These are phyloP conservation scores for Sarotherodon lohbergeri DNA, from an alignment of 2,113 vertebrate genomes.

Conservation along the genomic window DNA sequence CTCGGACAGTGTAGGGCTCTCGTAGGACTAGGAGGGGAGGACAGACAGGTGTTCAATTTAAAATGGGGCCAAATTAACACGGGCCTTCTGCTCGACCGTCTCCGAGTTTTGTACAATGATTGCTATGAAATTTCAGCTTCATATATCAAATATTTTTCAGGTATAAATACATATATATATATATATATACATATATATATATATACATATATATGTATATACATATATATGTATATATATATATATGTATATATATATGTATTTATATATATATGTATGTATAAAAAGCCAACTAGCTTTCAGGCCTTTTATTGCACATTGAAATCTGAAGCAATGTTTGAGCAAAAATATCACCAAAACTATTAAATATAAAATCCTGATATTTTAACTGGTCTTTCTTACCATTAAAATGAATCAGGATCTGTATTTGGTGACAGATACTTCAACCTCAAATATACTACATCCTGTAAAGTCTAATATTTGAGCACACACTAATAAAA, in stretches of 20 bases:
- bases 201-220: fast-evolving
- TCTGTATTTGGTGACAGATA: background rate
- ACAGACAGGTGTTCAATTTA: background rate
- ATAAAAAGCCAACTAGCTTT: background rate
- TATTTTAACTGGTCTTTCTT: background rate
- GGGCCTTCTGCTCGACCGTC: background rate
- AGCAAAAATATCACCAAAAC: fast-evolving
- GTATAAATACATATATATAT: background rate
- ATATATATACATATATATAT: fast-evolving
- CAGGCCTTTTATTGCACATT: background rate
- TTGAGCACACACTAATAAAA: background rate
- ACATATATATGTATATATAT: fast-evolving
- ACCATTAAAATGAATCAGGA: background rate
- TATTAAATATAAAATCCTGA: background rate
- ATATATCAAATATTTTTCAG: background rate
- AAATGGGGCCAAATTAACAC: background rate
- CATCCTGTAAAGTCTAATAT: background rate
- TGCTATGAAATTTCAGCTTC: background rate
- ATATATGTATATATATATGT: fast-evolving
- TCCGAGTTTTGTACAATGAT: background rate
- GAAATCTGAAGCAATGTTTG: background rate
- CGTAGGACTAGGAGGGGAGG: slow-evolving; percentile 82
- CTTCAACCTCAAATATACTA: background rate
- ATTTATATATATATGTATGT: fast-evolving
- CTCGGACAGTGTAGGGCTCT: slow-evolving; percentile 98